Evolutionary conservation across 2,797 vertebrate genomes (phyloP).

Genomic region (Sus cebifrons): DNA sequence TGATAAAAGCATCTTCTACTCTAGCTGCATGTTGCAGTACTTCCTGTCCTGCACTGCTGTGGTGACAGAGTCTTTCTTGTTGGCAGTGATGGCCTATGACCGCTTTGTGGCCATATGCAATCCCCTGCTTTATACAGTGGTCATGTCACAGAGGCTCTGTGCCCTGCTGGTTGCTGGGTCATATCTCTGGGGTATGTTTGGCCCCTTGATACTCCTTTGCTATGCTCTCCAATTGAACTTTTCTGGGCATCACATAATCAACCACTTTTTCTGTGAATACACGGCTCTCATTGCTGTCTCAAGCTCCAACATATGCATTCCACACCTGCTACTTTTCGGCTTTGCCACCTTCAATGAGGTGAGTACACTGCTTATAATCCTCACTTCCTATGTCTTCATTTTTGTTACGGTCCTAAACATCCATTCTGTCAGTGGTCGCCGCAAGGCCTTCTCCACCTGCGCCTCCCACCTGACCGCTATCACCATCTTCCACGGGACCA

Average conservation of each 20-base stretch:
- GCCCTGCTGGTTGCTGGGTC: slow-evolving; percentile 57
- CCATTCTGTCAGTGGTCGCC: slow-evolving; percentile 42
- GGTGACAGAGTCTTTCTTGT: slow-evolving; percentile 78
- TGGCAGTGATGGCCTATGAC: slow-evolving; percentile 83
- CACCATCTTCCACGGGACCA: slow-evolving; percentile 80
- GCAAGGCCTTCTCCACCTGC: slow-evolving; percentile 81
- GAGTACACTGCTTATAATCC: slow-evolving; percentile 75
- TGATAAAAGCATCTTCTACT: slow-evolving; percentile 75
- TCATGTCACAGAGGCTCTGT: slow-evolving; percentile 76
- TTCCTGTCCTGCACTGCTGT: slow-evolving; percentile 81
- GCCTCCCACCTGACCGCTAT: slow-evolving; percentile 80
- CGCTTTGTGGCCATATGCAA: slow-evolving; percentile 78
- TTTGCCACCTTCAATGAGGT: slow-evolving; percentile 80
- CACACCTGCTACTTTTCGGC: slow-evolving; percentile 74
- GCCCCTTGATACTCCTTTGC: slow-evolving; percentile 75
- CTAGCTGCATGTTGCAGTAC: slow-evolving; percentile 79
- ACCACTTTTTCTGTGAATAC: slow-evolving; percentile 86
- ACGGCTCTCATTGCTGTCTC: slow-evolving; percentile 77
- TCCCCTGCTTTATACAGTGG: not conserved
- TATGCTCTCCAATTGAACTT: slow-evolving; percentile 73
- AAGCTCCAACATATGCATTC: slow-evolving; percentile 12
- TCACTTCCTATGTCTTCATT: slow-evolving; percentile 80
- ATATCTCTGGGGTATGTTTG: slow-evolving; percentile 78
- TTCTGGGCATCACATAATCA: slow-evolving; percentile 67
- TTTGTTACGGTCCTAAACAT: slow-evolving; percentile 77